Conservation (phyloP, 2,797 vertebrate genomes). For the Gadopsis marmoratus region DNA sequence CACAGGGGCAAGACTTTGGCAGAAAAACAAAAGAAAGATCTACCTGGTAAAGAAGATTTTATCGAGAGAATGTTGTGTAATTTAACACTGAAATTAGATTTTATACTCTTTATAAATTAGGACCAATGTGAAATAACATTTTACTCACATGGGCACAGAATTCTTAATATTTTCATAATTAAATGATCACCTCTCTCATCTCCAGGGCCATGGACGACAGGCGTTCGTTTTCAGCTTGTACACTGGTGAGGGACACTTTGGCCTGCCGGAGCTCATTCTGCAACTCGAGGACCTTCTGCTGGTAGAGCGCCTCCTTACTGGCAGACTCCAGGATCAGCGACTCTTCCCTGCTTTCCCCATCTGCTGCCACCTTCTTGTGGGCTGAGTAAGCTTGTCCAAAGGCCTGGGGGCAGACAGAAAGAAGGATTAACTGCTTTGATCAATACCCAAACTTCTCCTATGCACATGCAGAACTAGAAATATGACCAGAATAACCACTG, state of each 20-base stretch:
- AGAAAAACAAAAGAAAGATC: neutral
- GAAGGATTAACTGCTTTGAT: constrained; percentile 4
- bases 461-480: neutral
- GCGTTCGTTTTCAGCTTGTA: constrained; percentile 93
- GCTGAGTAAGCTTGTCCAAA: constrained; percentile 96
- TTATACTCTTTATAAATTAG: neutral
- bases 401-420: constrained; percentile 84
- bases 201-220: constrained; percentile 90
- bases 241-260: constrained; percentile 88
- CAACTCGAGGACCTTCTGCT: constrained; percentile 93
- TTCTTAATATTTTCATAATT: neutral
- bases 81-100: neutral
- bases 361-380: constrained; percentile 97
- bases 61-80: neutral
- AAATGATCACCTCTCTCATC: constrained; percentile 90
- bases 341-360: constrained; percentile 97
- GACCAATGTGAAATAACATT: neutral
- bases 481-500: neutral
- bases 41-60: neutral
- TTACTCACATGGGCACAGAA: neutral
- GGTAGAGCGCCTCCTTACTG: constrained; percentile 96
- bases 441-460: neutral
- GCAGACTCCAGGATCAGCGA: constrained; percentile 96
- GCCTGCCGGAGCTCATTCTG: constrained; percentile 94
- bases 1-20: constrained; percentile 43